Conservation (phyloP, 2,113 vertebrate genomes). For the Zapus hudsonius region DNA sequence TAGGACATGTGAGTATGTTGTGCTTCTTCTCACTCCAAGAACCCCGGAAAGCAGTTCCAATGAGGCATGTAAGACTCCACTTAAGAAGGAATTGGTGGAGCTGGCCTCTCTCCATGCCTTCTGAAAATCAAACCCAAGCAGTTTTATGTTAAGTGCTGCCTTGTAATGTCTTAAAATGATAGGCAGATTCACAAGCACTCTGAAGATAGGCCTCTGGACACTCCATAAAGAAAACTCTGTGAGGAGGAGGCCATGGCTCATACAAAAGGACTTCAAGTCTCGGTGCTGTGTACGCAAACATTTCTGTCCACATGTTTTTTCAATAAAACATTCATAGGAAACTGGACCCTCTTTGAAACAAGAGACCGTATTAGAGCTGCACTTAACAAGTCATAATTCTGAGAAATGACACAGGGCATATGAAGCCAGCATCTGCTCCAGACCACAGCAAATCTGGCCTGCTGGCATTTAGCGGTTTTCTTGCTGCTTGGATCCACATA, state of each 20-base stretch:
- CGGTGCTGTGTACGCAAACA: background rate
- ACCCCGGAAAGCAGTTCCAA: background rate
- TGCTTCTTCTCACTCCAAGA: background rate
- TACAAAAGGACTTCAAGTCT: background rate
- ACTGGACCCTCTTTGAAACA: constrained; percentile 35
- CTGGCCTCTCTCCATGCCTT: background rate
- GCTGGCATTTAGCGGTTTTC: background rate
- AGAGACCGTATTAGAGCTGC: background rate
- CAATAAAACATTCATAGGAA: background rate
- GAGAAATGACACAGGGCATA: background rate
- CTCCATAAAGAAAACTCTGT: background rate
- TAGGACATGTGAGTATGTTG: background rate
- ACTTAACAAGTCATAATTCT: background rate
- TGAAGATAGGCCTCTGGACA: background rate
- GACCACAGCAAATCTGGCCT: too few relatives aligned
- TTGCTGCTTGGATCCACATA: background rate
- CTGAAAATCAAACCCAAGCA: background rate
- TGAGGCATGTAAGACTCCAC: background rate
- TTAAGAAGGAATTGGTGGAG: background rate
- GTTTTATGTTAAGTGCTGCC: background rate
- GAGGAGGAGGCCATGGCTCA: background rate
- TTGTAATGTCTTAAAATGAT: background rate
- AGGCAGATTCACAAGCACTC: background rate
- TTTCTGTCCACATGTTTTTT: background rate
- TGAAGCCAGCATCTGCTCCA: background rate